Base-by-base conservation (phyloP, 2,888 invertebrate species). In the Acanthoscelides obtectus region DNA sequence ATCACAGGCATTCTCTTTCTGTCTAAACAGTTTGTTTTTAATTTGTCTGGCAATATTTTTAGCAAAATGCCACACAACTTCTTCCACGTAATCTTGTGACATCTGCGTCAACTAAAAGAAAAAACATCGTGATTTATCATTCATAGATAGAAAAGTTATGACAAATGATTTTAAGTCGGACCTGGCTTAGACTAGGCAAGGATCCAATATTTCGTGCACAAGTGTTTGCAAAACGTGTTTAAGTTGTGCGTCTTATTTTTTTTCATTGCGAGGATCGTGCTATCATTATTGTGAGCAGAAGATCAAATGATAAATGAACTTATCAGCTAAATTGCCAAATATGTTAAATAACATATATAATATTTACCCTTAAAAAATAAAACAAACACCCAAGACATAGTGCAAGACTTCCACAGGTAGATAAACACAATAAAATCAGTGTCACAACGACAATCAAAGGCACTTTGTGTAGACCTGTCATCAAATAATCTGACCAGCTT, bases 61-160 rank as follows among this genome's bases (percentile, higher is more conserved):
- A 2, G 83, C 70, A 64, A 83, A 66, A 45, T 74, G 76, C 78
- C 81, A 81, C 4, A 82, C 78, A 2, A 84, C 75, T 71, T 81
- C 90, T 83, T 93, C 92, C 69, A 93, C 85, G 80, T 91, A 92
- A 80, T 93, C 92, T 84, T 94, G 93, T 68, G 92, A 93, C 89
- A 92, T 90, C 85, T 90, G 91, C 4, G 91, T 92, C 19, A 94
- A 83, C 90, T 93, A 12, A 21, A 69, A 68, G 22, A 71, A 68
- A 71, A 68, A 22, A 25, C 8, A 25, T 8, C 25, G 25, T 25
- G 3, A 25, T 25, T 25, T 25, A 25, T 25, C 25, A 25, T n/a
- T n/a, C n/a, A n/a, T n/a, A n/a, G n/a, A n/a, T n/a, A n/a, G n/a
- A n/a, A n/a, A n/a, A n/a, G n/a, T n/a, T n/a, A n/a, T n/a, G n/a